Evolutionary conservation across 2,113 vertebrate genomes (phyloP), one percentile per base, ranked within the genome.

Genomic region (Solea senegalensis): DNA sequence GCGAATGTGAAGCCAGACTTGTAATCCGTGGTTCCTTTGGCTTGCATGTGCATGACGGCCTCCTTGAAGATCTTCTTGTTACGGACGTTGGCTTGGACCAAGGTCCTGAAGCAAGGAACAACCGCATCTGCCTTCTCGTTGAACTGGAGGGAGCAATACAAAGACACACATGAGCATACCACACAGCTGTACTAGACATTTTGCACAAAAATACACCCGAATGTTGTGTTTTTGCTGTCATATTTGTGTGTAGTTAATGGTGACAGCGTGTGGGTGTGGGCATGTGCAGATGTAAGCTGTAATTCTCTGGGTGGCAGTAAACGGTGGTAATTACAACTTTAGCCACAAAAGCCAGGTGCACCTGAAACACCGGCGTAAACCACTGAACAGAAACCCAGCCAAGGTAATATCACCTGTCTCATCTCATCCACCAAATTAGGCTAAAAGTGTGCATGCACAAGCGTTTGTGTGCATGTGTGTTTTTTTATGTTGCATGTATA

Each of bases 1-100:
- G 98, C 98, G 0, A 97, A 99, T 61, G 97, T 95, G 81, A 99
- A 98, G 88, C 98, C 98, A n/a, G 97, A 95, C 89, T 98, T 99
- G 94, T 99, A 99, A 92, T 98, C 97, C 0, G 98, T 99, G 0
- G 97, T 98, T 82, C 98, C 98, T 90, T 98, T 97, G 73, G 98
- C 97, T 82, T 95, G 94, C 96, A 99, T 99, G 26, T 94, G 92
- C 90, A 94, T 94, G 78, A 99, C 97, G 0, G 96, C 95, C 61
- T 97, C 95, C 91, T 99, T 99, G 92, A 99, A 98, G 86, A 98
- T 97, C 88, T 98, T 98, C 93, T 99, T 99, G 93, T 99, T 99
- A 0, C 95, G 94, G 53, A 97, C 94, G 12, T 98, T 99, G 86
- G 98, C 98, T 87, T 99, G 98, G 65, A 99, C 98, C 88, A 99